Base-by-base conservation (phyloP, 1,140 invertebrate genomes). In the Aleiodes sp. region DNA sequence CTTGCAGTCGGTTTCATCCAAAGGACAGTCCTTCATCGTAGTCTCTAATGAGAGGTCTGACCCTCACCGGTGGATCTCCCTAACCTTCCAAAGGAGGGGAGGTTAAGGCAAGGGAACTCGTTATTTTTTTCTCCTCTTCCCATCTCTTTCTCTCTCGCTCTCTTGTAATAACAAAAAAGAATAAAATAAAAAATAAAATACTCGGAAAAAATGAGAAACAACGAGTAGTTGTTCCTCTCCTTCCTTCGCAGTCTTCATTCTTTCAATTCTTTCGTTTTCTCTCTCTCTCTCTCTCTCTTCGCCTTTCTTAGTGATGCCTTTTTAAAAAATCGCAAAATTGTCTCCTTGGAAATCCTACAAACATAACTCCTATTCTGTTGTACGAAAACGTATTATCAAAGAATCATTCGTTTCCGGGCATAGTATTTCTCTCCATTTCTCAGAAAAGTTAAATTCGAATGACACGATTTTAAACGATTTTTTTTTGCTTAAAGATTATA, bases 281-380 rank as follows among this genome's bases (percentile, higher is more conserved):
- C 21, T 21, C 21, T 3, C 14, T 57, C 24, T 31, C 28, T 57
- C 7, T 21, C 14, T 35, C 57, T 60, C 57, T 31, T 21, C 28
- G n/a, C 21, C 21, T 21, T 63, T 63, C 35, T 10, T 10, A 10
- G 9, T 57, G 9, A 2, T 57, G 52, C 16, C 24, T 9, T 16
- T 46, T 24, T 26, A 26, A 60, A 33, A 63, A 21, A 19, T 24
- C 26, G 19, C 26, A 16, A 64, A 64, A 64, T 64, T 37, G 62
- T 19, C 62, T 64, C 62, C 62, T 39, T 64, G 62, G 62, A 64
- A 64, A 64, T 64, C 37, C 62, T 64, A 64, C 62, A 64, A 64
- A 64, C 37, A 21, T 26, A 52, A 16, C 46, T 52, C 26, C 46
- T 52, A 52, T 52, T 46, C 26, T 39, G 43, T 64, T 37, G 35